These are phyloP conservation scores for Axis porcinus DNA, from an alignment of 2,113 vertebrate genomes.

Conservation along the genomic window DNA sequence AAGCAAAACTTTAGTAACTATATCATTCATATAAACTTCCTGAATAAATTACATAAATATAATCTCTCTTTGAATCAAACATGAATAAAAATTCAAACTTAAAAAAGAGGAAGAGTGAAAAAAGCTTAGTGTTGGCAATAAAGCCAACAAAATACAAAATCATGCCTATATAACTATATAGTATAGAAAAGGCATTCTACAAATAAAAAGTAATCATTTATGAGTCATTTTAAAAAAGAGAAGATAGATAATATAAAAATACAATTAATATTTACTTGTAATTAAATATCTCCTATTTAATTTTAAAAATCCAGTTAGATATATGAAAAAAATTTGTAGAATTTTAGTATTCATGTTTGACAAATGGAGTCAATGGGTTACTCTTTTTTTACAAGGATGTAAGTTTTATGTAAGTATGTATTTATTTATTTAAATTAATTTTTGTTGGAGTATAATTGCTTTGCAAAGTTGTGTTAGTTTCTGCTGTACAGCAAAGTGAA, in stretches of 20 bases:
- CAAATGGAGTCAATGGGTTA: neutral
- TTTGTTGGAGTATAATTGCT: neutral
- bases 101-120: neutral
- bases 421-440: neutral
- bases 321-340: neutral
- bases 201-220: neutral
- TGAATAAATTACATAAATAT: neutral
- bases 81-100: neutral
- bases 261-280: neutral
- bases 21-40: neutral
- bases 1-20: neutral
- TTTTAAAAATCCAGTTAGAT: neutral
- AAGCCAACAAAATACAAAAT: neutral
- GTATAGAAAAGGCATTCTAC: neutral
- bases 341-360: neutral
- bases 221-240: neutral
- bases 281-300: neutral
- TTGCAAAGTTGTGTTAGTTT: neutral
- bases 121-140: neutral
- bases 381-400: neutral
- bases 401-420: neutral
- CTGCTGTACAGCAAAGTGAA: neutral
- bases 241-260: neutral
- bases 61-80: neutral
- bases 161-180: neutral